A percentile compares a stretch with the other conserved stretches of the same genome.
Conservation (phyloP, 2,113 vertebrate species). For the Serilophus lunatus region DNA sequence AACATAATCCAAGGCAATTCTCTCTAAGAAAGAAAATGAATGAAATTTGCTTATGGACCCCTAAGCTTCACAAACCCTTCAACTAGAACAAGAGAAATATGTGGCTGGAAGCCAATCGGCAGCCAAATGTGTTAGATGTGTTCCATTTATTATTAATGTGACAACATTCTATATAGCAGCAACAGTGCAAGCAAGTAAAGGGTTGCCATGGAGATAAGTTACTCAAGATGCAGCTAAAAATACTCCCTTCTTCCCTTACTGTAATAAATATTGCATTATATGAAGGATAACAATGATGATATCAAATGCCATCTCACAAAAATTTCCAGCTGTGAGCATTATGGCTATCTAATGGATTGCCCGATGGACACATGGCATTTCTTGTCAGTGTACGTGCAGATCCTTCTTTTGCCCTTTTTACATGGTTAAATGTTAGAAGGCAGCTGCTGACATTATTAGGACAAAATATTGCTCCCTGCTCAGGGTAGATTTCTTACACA, state of each 20-base stretch:
- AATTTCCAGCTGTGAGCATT: slow-evolving; percentile 47
- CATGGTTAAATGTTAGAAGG: background rate
- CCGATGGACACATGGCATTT: background rate
- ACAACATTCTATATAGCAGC: slow-evolving; percentile 67
- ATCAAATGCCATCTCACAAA: slow-evolving; percentile 62
- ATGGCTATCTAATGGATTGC: slow-evolving; percentile 42
- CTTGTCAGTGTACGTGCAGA: background rate
- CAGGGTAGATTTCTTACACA: background rate
- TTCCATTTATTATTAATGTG: slow-evolving; percentile 73
- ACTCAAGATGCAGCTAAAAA: slow-evolving; percentile 73
- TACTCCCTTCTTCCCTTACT: slow-evolving; percentile 59
- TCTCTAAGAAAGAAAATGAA: slow-evolving; percentile 52
- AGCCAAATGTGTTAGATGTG: slow-evolving; percentile 69
- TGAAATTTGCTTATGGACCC: slow-evolving; percentile 49
- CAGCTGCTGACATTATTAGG: slow-evolving; percentile 34
- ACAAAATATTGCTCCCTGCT: background rate
- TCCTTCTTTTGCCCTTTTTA: background rate
- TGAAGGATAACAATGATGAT: slow-evolving; percentile 64
- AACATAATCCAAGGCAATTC: slow-evolving; percentile 53
- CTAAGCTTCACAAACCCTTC: slow-evolving; percentile 21
- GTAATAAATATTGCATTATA: slow-evolving; percentile 73
- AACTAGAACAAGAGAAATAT: slow-evolving; percentile 47
- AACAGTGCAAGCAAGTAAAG: slow-evolving; percentile 64
- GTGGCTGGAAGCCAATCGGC: slow-evolving; percentile 60
- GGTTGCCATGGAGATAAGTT: slow-evolving; percentile 74